Evolutionary conservation across 2,888 invertebrate genomes (phyloP).

Genomic region (Drosophila eohydei): DNA sequence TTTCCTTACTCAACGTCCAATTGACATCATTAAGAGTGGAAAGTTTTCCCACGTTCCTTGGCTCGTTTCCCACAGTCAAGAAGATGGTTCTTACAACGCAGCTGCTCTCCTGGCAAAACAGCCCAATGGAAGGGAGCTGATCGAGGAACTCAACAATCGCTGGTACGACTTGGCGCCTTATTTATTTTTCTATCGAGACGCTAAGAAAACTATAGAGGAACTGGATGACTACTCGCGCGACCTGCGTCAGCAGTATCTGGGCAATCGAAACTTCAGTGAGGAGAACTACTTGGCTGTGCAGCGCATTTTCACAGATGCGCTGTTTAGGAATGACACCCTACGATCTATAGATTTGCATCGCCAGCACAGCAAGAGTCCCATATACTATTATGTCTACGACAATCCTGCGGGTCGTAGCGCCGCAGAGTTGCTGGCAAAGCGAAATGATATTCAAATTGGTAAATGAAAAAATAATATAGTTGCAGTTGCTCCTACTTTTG

Average conservation of each 20-base stretch:
- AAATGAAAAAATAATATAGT: slow-evolving; percentile 63
- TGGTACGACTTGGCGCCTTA: slow-evolving; percentile 43
- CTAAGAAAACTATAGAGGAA: slow-evolving; percentile 10
- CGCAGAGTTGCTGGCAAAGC: slow-evolving; percentile 73
- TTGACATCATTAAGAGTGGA: slow-evolving; percentile 87
- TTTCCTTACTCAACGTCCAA: slow-evolving; percentile 89
- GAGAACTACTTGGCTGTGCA: slow-evolving; percentile 84
- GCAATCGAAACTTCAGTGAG: slow-evolving; percentile 79
- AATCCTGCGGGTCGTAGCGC: slow-evolving; percentile 19
- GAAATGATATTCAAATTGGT: slow-evolving; percentile 86
- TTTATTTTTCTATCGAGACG: slow-evolving; percentile 35
- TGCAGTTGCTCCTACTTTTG: too few species aligned
- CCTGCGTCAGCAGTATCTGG: slow-evolving; percentile 37
- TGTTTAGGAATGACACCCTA: slow-evolving; percentile 88
- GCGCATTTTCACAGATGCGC: slow-evolving; percentile 88
- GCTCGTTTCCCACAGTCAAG: slow-evolving; percentile 86
- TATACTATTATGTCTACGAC: slow-evolving; percentile 86
- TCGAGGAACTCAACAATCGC: slow-evolving; percentile 37
- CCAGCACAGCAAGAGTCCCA: slow-evolving; percentile 23
- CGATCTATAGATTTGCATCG: slow-evolving; percentile 86
- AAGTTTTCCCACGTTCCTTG: slow-evolving; percentile 89
- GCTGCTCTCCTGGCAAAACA: slow-evolving; percentile 25
- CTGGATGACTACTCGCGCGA: slow-evolving; percentile 30
- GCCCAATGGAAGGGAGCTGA: slow-evolving; percentile 27
- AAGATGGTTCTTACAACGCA: slow-evolving; percentile 37